phyloP scores from a whole-genome alignment of 2,888 invertebrate species.

The Dolichomitus sp. region DNA sequence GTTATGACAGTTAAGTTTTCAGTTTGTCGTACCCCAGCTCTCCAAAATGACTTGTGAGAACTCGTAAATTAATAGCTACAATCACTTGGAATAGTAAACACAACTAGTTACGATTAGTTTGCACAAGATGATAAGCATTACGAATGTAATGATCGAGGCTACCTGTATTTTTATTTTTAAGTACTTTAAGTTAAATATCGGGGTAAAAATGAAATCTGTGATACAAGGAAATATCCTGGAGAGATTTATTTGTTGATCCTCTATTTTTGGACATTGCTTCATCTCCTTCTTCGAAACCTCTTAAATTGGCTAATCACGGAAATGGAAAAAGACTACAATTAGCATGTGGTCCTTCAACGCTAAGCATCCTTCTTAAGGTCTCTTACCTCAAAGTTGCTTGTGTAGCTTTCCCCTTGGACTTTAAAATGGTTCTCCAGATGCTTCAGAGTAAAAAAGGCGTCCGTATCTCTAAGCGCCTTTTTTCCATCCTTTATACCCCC shows the following conservation, averaged over 20 bases:
- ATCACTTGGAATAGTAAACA: too few species aligned
- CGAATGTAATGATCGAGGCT: too few species aligned
- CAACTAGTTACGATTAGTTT: too few species aligned
- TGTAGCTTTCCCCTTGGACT: background rate
- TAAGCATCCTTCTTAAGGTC: background rate
- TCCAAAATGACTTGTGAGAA: too few species aligned
- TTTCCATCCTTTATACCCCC: background rate
- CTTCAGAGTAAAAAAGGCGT: background rate
- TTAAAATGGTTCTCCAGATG: background rate
- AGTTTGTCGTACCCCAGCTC: too few species aligned
- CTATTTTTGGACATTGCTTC: background rate
- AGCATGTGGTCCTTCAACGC: background rate
- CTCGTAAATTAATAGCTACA: too few species aligned
- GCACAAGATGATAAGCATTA: too few species aligned
- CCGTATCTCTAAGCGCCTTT: background rate
- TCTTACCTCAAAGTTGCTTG: background rate
- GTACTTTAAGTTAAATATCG: too few species aligned
- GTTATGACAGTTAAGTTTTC: too few species aligned
- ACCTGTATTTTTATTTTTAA: too few species aligned
- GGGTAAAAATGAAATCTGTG: too few species aligned
- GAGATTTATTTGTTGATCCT: background rate
- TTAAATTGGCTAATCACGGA: background rate
- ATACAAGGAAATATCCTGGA: too few species aligned
- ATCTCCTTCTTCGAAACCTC: background rate
- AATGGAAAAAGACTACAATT: background rate